Evolutionary conservation across 2,888 invertebrate genomes (phyloP).

Genomic region (Amphipyra tragopoginis): DNA sequence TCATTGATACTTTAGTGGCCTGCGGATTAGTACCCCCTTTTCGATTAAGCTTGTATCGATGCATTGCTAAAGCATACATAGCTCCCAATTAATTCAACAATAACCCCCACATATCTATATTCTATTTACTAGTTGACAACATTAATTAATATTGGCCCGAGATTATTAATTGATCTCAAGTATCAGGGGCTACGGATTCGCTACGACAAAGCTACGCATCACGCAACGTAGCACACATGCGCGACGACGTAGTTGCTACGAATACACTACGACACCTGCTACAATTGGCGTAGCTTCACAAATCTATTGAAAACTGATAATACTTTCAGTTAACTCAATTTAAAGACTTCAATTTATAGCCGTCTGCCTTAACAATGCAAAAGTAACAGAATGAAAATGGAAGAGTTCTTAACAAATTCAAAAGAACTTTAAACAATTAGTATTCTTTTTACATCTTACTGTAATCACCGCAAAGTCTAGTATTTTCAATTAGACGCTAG

Average conservation of each 20-base stretch:
- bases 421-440: constrained; percentile 44
- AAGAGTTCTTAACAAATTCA: constrained; percentile 35
- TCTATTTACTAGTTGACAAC: not conserved
- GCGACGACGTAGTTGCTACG: constrained; percentile 38
- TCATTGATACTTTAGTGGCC: too few species aligned
- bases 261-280: constrained; percentile 1
- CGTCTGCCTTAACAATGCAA: constrained; percentile 30
- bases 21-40: too few species aligned
- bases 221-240: constrained; percentile 15
- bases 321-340: constrained; percentile 29
- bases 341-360: constrained; percentile 18
- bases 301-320: constrained; percentile 22
- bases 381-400: constrained; percentile 37
- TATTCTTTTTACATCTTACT: constrained; percentile 43
- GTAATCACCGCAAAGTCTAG: constrained; percentile 47
- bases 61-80: not conserved
- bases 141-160: not conserved
- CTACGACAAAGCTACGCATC: constrained; percentile 24
- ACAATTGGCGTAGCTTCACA: constrained; percentile 15
- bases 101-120: not conserved
- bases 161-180: not conserved
- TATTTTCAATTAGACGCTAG: constrained; percentile 43
- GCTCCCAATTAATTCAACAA: not conserved
- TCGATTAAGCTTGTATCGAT: too few species aligned
- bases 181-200: constrained; percentile 11